These are phyloP conservation scores for Lycaon pictus DNA, from an alignment of 2,113 vertebrate species.

Conservation along the genomic window DNA sequence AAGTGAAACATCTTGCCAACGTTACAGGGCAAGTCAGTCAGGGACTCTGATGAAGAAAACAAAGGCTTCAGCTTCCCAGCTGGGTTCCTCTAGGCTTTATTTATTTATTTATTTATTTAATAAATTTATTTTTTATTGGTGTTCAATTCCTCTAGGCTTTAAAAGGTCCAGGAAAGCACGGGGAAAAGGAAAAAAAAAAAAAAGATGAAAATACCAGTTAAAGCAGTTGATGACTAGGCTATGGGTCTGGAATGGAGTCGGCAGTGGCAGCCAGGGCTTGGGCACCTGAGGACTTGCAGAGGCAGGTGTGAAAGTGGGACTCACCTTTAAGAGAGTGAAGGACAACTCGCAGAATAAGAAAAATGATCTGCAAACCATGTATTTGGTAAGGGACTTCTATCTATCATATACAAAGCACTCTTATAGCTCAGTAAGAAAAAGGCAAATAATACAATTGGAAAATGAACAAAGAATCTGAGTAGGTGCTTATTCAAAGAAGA, in stretches of 20 bases:
- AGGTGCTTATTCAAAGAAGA: not conserved
- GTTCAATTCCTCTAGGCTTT: not conserved
- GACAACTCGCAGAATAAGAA: not conserved
- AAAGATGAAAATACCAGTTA: not conserved
- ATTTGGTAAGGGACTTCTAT: not conserved
- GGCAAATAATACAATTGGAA: not conserved
- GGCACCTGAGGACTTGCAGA: not conserved
- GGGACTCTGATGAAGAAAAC: not conserved
- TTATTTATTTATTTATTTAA: too few relatives aligned
- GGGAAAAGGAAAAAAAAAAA: not conserved
- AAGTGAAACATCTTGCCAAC: not conserved
- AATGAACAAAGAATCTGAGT: not conserved
- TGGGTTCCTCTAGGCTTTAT: not conserved
- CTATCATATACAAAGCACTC: not conserved
- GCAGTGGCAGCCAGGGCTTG: not conserved
- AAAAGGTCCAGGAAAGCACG: not conserved
- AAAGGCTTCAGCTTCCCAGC: not conserved
- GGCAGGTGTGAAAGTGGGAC: not conserved
- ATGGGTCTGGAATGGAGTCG: not conserved
- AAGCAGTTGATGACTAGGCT: not conserved
- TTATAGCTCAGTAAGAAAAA: not conserved
- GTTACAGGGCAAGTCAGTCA: not conserved
- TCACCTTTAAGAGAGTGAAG: not conserved
- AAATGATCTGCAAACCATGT: not conserved
- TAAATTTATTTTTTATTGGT: too few relatives aligned